These are phyloP conservation scores for Chionodraco myersi DNA, from an alignment of 2,113 vertebrate species.

Conservation along the genomic window DNA sequence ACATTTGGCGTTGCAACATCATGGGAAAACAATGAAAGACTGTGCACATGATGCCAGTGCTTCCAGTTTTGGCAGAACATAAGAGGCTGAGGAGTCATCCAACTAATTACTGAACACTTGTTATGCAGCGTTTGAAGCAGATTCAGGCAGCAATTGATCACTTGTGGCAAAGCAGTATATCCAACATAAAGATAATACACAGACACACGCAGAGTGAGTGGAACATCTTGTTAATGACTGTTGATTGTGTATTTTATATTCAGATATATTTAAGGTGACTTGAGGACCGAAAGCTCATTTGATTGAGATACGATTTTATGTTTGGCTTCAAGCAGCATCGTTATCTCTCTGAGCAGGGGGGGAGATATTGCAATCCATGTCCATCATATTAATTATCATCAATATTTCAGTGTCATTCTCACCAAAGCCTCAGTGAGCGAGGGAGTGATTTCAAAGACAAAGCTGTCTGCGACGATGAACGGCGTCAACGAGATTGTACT, in stretches of 20 bases:
- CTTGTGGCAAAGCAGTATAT: conserved; percentile 24
- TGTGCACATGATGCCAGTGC: conserved; percentile 43
- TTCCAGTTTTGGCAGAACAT: conserved; percentile 61
- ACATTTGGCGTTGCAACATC: conserved; percentile 64
- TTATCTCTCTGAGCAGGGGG: conserved; percentile 27
- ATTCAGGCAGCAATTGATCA: conserved; percentile 52
- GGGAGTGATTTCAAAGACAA: conserved; percentile 43
- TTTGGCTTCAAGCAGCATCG: conserved; percentile 9
- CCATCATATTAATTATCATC: conserved; percentile 55
- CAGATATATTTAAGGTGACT: neutral
- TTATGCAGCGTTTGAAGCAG: conserved; percentile 42
- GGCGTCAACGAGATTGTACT: conserved; percentile 6
- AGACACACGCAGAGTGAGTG: neutral
- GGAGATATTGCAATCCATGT: conserved; percentile 26
- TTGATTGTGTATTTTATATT: conserved; percentile 7
- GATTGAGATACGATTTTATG: conserved; percentile 19
- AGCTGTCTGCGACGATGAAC: conserved; percentile 56
- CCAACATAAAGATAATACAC: conserved; percentile 3
- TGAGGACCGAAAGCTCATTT: neutral
- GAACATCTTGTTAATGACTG: conserved; percentile 4
- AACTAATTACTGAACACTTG: conserved; percentile 64
- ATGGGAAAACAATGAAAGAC: conserved; percentile 61
- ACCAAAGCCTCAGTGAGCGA: conserved; percentile 10
- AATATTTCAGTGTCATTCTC: conserved; percentile 49
- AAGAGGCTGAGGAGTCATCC: conserved; percentile 60